Evolutionary conservation across 2,888 invertebrate species (phyloP).

Genomic region (Malthinus seriepunctatus): DNA sequence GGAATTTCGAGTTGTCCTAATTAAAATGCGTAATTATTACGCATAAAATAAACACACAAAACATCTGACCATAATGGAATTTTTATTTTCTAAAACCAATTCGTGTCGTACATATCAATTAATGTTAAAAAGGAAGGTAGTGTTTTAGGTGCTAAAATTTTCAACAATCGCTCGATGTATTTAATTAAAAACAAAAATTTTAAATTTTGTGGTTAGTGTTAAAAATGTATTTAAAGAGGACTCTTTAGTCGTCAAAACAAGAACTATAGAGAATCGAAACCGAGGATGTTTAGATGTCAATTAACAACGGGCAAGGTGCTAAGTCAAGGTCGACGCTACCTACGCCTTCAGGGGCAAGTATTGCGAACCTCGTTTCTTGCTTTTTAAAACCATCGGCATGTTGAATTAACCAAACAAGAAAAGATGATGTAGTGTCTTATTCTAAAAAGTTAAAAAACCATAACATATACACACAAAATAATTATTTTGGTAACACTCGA

Average conservation of each 20-base stretch:
- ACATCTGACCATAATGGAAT: too few species aligned
- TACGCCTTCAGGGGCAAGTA: slow-evolving; percentile 27
- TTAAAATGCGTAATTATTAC: too few species aligned
- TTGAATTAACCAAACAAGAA: slow-evolving; percentile 8
- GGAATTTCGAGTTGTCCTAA: too few species aligned
- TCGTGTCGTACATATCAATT: too few species aligned
- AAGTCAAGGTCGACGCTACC: slow-evolving; percentile 29
- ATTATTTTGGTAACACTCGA: slow-evolving; percentile 18
- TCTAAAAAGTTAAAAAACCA: slow-evolving; percentile 8
- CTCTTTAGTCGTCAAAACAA: slow-evolving; percentile 3
- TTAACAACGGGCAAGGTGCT: slow-evolving; percentile 31
- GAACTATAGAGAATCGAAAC: slow-evolving; percentile 23
- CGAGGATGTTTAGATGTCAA: slow-evolving; percentile 30
- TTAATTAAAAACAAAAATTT: too few species aligned
- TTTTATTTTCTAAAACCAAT: too few species aligned
- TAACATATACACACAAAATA: too few species aligned
- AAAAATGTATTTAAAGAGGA: not conserved
- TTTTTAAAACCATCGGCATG: slow-evolving; percentile 14
- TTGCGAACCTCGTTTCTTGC: slow-evolving; percentile 23
- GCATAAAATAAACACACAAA: too few species aligned
- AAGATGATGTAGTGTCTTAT: slow-evolving; percentile 11
- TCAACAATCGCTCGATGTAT: too few species aligned
- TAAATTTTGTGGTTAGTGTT: too few species aligned
- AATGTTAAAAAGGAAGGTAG: too few species aligned
- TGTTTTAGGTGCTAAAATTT: too few species aligned